Conservation (phyloP, 2,888 invertebrate genomes). For the Parelbella ahira region DNA sequence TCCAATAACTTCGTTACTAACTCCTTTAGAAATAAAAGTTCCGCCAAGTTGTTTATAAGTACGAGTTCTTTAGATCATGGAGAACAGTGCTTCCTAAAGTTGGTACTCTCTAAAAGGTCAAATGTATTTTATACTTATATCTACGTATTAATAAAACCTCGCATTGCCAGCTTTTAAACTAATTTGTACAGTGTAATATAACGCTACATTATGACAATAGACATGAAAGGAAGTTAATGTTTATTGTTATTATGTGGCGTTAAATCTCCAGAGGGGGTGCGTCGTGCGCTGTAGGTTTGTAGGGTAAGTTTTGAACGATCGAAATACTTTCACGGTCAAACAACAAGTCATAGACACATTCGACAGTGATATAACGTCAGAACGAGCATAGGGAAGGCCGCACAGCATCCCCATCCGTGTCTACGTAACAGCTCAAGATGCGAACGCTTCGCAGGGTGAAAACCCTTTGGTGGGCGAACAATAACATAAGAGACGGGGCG, state of each 20-base stretch:
- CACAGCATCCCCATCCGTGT: slow-evolving; percentile 72
- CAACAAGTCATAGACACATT: slow-evolving; percentile 64
- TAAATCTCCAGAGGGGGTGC: too few relatives aligned
- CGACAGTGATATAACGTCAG: slow-evolving; percentile 73
- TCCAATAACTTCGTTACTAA: too few relatives aligned
- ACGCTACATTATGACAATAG: too few relatives aligned
- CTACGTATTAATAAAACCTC: too few relatives aligned
- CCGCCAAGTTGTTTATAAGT: slow-evolving; percentile 10
- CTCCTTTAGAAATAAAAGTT: slow-evolving; percentile 8
- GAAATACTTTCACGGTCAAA: slow-evolving; percentile 69
- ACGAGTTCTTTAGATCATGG: slow-evolving; percentile 14
- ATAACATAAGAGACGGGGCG: slow-evolving; percentile 61
- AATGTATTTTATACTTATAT: too few relatives aligned
- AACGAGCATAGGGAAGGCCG: slow-evolving; percentile 65
- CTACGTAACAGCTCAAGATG: slow-evolving; percentile 62
- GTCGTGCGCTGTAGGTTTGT: too few relatives aligned
- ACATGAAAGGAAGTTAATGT: too few relatives aligned
- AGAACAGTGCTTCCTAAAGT: slow-evolving; percentile 7
- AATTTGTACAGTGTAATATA: too few relatives aligned
- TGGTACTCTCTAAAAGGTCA: slow-evolving; percentile 16
- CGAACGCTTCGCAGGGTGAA: slow-evolving; percentile 66
- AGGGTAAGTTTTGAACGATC: slow-evolving; percentile 47
- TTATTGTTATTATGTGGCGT: too few relatives aligned
- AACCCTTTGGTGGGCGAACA: slow-evolving; percentile 67
- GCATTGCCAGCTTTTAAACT: too few relatives aligned